phyloP scores from a whole-genome alignment of 1,140 invertebrate species.

The Pantala flavescens region DNA sequence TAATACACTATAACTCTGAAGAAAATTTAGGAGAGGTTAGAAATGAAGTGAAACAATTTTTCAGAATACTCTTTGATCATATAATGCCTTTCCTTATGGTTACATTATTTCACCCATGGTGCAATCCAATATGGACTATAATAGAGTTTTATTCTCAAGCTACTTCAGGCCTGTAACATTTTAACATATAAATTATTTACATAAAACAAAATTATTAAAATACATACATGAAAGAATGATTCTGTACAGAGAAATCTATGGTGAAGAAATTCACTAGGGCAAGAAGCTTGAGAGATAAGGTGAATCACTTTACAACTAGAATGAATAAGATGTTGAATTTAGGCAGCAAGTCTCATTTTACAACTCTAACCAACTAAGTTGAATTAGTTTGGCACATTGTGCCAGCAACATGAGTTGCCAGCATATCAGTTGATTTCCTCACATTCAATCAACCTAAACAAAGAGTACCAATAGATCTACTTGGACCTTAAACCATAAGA shows the following conservation, averaged over 20 bases:
- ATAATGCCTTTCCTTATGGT: neutral
- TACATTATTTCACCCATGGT: neutral
- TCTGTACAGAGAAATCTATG: neutral
- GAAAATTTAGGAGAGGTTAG: no score
- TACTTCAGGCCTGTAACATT: neutral
- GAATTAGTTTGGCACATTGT: neutral
- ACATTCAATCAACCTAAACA: no score
- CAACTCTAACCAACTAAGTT: neutral
- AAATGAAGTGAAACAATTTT: neutral
- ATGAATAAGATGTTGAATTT: neutral
- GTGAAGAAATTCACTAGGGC: neutral
- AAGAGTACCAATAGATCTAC: no score
- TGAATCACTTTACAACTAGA: neutral
- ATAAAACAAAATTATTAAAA: slow-evolving; percentile 1
- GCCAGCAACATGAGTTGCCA: no score
- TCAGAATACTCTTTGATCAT: neutral
- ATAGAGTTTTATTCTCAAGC: neutral
- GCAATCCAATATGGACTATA: slow-evolving; percentile 9
- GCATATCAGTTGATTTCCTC: no score
- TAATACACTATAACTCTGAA: no score
- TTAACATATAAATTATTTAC: slow-evolving; percentile 7
- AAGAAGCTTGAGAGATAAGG: neutral
- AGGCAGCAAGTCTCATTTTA: neutral
- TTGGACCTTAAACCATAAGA: no score
- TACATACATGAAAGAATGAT: neutral